A percentile compares a stretch with the other conserved stretches of the same genome.
phyloP scores from a whole-genome alignment of 1,140 invertebrate species.

The Drosophila simulans region DNA sequence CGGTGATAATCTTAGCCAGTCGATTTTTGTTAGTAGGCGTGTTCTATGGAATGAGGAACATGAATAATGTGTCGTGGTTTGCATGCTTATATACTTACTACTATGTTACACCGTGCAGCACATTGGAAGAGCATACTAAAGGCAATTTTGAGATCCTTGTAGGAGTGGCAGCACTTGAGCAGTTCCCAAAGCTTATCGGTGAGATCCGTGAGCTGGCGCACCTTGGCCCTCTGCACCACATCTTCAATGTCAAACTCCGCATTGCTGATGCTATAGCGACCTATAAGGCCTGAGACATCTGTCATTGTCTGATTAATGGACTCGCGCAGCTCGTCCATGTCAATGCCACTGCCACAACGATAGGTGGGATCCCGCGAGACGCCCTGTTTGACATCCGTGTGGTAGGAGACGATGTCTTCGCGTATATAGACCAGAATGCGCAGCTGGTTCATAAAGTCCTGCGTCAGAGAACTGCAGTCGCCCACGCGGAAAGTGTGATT shows the following conservation, averaged over 20 bases:
- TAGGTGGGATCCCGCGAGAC: conserved; percentile 50
- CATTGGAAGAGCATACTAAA: conserved; percentile 79
- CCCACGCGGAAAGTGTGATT: conserved; percentile 66
- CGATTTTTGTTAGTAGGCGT: conserved; percentile 82
- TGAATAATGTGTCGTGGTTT: not conserved
- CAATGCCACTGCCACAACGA: conserved; percentile 72
- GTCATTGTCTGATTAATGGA: conserved; percentile 71
- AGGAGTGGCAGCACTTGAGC: conserved; percentile 72
- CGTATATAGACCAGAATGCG: conserved; percentile 70
- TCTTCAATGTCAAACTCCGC: conserved; percentile 68
- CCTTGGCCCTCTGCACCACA: conserved; percentile 64
- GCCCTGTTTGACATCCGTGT: conserved; percentile 40
- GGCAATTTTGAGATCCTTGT: conserved; percentile 76
- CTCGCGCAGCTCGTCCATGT: conserved; percentile 74
- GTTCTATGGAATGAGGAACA: conserved; percentile 54
- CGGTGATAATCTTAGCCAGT: conserved; percentile 77
- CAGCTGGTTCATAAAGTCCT: conserved; percentile 76
- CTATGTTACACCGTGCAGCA: conserved; percentile 77
- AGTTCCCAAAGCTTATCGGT: conserved; percentile 83
- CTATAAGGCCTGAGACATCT: conserved; percentile 60
- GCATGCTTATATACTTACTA: conserved; percentile 46
- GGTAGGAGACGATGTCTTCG: conserved; percentile 72
- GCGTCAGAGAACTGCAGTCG: conserved; percentile 56
- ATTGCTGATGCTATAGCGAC: conserved; percentile 34
- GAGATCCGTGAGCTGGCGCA: conserved; percentile 62